phyloP scores from a whole-genome alignment of 2,888 invertebrate genomes.

The Ennomos quercinarius region DNA sequence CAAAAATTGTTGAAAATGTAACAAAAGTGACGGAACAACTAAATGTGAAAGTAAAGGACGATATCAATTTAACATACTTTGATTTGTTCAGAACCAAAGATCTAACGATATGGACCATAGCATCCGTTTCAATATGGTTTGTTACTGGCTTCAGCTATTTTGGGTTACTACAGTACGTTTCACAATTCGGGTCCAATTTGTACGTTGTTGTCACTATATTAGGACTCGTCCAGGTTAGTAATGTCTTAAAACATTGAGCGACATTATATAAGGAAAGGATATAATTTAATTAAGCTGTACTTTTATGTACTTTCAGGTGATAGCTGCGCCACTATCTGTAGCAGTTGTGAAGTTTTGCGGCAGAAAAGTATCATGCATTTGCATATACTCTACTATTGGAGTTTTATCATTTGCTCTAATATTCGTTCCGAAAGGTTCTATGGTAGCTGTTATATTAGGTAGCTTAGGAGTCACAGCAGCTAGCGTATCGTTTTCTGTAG shows the following conservation, averaged over 20 bases:
- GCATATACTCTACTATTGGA: constrained; percentile 41
- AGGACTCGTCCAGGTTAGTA: constrained; percentile 59
- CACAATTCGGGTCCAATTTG: constrained; percentile 54
- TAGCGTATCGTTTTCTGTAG: constrained; percentile 44
- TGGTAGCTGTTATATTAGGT: constrained; percentile 48
- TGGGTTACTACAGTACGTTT: constrained; percentile 60
- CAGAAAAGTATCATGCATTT: constrained; percentile 49
- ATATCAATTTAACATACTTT: constrained; percentile 44
- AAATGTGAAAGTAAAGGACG: constrained; percentile 43
- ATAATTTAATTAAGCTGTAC: neutral
- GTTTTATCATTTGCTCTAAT: constrained; percentile 49
- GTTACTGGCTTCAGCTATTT: constrained; percentile 55
- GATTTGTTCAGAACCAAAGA: constrained; percentile 58
- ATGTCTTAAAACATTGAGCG: neutral
- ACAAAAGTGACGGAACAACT: constrained; percentile 47
- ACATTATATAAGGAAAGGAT: no score
- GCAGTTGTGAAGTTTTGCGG: constrained; percentile 52
- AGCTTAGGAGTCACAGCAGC: constrained; percentile 47
- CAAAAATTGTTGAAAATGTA: constrained; percentile 52
- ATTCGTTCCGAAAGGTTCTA: constrained; percentile 49
- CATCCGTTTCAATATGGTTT: constrained; percentile 52
- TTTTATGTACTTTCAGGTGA: constrained; percentile 53
- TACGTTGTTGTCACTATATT: constrained; percentile 52
- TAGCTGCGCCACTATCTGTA: constrained; percentile 46
- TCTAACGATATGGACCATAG: constrained; percentile 47